Base-by-base conservation (phyloP, 2,888 invertebrate genomes). In the Agrypnus murinus region DNA sequence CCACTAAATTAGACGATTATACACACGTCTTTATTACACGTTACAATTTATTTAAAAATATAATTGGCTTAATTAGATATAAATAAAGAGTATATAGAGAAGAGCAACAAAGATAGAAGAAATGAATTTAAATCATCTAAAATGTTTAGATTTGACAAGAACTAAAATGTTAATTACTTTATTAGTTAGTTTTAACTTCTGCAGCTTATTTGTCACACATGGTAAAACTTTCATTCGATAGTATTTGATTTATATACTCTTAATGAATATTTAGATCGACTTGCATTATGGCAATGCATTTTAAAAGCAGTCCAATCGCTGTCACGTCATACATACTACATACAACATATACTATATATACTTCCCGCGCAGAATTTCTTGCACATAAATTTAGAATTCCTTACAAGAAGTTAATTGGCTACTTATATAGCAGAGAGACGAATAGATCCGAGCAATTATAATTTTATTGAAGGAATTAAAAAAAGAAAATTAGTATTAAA, bases 221-320 rank as follows among this genome's bases (percentile, higher is more conserved):
- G 53, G 43, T n/a, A 25, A 43, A 53, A 53, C 73, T 74, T 74
- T 74, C 71, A 60, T 71, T 69, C 63, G 48, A 60, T 36, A 60
- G 50, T 53, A 65, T 69, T 73, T 69, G 73, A 71, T 73, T 74
- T 73, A 73, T 71, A 63, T 55, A 34, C 63, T 65, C 46, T 59
- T 69, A 73, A 69, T 74, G 68, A 71, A 72, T 74, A 71, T 72
- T 74, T 71, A 71, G 38, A 58, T 55, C 53, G 53, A 45, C 65
- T 45, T 46, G 57, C 32, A 40, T 40, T 64, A 64, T 43, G 43
- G 40, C 59, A 59, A 59, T 40, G 43, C 59, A 19, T 43, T 59
- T 59, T 43, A 36, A 53, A 43, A 45, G 59, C 59, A 45, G 59
- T 40, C 14, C 40, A 57, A 10, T 25, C 43, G 43, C 43, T 59